phyloP scores from a whole-genome alignment of 2,113 vertebrate genomes.

The Cinclus cinclus region DNA sequence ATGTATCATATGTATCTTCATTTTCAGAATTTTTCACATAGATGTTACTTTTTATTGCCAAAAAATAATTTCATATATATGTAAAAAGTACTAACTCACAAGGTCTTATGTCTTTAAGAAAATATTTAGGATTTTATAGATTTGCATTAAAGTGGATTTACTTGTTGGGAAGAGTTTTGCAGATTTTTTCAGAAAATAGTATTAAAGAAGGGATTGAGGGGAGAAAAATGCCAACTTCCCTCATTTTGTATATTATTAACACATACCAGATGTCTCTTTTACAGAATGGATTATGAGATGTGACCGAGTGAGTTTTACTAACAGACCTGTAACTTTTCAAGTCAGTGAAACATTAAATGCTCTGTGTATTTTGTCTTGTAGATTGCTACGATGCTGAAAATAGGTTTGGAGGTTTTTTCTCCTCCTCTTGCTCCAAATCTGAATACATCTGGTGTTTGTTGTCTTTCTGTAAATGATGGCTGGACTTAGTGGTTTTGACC shows the following conservation, averaged over 20 bases:
- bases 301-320: background rate
- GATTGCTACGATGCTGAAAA: background rate
- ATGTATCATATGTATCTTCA: background rate
- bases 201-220: background rate
- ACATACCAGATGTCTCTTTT: background rate
- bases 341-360: background rate
- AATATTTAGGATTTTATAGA: background rate
- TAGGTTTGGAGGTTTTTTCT: background rate
- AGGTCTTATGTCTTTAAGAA: background rate
- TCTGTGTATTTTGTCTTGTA: background rate
- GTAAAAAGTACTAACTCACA: background rate
- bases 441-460: slow-evolving; percentile 46
- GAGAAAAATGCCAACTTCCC: background rate
- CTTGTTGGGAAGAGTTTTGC: background rate
- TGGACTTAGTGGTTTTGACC: slow-evolving; percentile 36
- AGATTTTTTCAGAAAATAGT: background rate
- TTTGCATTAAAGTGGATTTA: background rate
- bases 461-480: background rate
- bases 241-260: background rate
- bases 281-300: background rate
- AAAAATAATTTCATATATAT: background rate
- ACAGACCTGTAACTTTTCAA: background rate
- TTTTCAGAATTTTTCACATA: background rate
- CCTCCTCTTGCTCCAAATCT: background rate
- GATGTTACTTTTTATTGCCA: background rate